phyloP scores from a whole-genome alignment of 1,140 invertebrate genomes.

The Himalopsyche phryganea region DNA sequence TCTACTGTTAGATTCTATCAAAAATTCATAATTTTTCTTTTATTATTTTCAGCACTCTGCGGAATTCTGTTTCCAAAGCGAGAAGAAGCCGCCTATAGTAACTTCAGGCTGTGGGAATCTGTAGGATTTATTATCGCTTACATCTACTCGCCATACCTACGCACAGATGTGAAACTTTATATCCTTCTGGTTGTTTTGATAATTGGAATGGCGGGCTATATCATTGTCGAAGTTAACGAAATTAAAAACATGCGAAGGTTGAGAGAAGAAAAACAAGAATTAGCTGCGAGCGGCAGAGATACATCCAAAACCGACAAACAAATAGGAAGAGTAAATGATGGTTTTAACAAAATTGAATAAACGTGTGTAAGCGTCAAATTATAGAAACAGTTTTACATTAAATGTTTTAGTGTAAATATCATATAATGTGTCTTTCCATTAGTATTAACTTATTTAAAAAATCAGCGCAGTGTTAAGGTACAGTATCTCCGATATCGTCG shows the following conservation, averaged over 20 bases:
- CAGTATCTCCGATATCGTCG: no score
- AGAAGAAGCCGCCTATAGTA: conserved; percentile 89
- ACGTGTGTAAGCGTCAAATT: no score
- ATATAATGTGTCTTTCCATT: no score
- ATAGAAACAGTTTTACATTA: no score
- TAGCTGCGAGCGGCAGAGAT: no score
- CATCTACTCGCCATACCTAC: conserved; percentile 71
- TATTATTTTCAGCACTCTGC: conserved; percentile 66
- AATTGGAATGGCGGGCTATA: conserved; percentile 68
- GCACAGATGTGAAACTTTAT: conserved; percentile 73
- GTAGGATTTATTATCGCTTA: conserved; percentile 87
- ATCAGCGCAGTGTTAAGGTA: no score
- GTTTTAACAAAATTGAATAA: no score
- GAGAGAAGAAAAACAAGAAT: neutral
- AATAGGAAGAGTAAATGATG: no score
- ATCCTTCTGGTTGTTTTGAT: conserved; percentile 68
- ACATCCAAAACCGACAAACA: no score
- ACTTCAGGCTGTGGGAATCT: conserved; percentile 89
- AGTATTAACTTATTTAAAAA: no score
- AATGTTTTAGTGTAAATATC: no score
- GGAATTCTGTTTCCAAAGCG: conserved; percentile 81
- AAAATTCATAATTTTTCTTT: neutral
- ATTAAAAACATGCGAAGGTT: conserved; percentile 2
- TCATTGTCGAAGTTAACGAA: conserved; percentile 16
- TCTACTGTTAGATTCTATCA: no score